phyloP scores from a whole-genome alignment of 2,113 vertebrate genomes.

The Pterocles orientalis region DNA sequence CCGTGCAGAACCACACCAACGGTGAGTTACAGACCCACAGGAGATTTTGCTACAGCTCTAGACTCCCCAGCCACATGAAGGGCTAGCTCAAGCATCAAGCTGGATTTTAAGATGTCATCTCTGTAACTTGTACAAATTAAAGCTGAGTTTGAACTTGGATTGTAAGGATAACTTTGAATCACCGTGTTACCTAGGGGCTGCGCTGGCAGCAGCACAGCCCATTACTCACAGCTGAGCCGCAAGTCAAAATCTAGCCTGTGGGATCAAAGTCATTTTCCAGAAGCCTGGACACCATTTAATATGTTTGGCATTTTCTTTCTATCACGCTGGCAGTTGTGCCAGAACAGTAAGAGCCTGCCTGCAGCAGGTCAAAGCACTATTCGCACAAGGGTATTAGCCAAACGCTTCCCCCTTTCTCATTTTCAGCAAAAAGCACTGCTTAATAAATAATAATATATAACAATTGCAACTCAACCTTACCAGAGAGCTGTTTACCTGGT shows the following conservation, averaged over 20 bases:
- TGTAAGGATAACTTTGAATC: neutral
- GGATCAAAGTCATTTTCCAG: constrained; percentile 8
- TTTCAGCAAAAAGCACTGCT: neutral
- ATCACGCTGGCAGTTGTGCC: fast-evolving
- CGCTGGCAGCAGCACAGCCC: neutral
- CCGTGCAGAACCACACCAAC: neutral
- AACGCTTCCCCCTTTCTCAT: neutral
- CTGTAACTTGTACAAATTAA: neutral
- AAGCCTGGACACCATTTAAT: neutral
- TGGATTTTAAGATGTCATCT: neutral
- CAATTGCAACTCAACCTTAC: neutral
- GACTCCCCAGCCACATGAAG: neutral
- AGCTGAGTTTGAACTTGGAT: neutral
- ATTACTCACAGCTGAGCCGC: neutral
- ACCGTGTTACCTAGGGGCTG: neutral
- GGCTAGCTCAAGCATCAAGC: neutral
- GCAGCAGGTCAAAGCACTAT: neutral
- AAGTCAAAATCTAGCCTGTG: neutral
- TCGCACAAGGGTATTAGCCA: neutral
- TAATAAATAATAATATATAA: neutral
- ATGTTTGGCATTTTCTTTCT: neutral
- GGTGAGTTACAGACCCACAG: neutral
- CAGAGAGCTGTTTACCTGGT: neutral
- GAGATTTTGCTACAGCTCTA: neutral
- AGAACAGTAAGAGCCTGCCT: neutral